Evolutionary conservation across 2,888 invertebrate species (phyloP), one percentile per base, ranked within the genome.

Genomic region (Troides helena): DNA sequence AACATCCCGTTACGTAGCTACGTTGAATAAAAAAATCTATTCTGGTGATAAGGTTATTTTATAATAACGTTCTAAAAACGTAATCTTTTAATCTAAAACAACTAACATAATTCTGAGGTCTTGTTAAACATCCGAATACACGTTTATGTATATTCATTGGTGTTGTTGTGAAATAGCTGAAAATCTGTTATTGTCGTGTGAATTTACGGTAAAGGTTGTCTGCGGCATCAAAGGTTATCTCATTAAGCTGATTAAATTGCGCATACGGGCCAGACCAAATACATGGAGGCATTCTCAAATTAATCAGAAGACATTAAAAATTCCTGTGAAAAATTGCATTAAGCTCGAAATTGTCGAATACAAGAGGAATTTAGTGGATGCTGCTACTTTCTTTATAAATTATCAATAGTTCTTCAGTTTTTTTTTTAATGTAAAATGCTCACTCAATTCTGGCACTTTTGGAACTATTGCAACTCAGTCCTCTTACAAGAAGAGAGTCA

Each of bases 311-410:
- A 56, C 57, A 70, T 70, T 70, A 70, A 67, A 70, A 67, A 70
- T 70, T 70, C 70, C 67, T 70, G 64, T 67, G 60, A 30, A 67
- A 67, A 59, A 70, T 70, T 67, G 61, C 60, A 64, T 64, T 67
- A 69, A 61, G 39, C 64, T 67, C 21, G 64, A 67, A 63, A 56
- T 56, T 60, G 46, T 39, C 14, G 63, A 25, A 59, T 50, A 50
- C 21, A 18, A 53, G 43, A 39, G 46, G n/a, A 58, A 39, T 59
- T 58, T 56, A n/a, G 39, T 30, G n/a, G 46, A 21, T n/a, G 21
- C 36, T 53, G 17, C 53, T 53, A 60, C 36, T 25, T 14, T 36
- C 21, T n/a, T 25, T 39, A 39, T 25, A 25, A 58, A 68, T 59
- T 50, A 50, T 50, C 50, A 50, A 18, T 50, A 50, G 50, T 50